Percentiles rank a stretch among this genome's conserved stretches.
Evolutionary conservation across 2,888 invertebrate genomes (phyloP).

Genomic region (Cephus pygmeus): DNA sequence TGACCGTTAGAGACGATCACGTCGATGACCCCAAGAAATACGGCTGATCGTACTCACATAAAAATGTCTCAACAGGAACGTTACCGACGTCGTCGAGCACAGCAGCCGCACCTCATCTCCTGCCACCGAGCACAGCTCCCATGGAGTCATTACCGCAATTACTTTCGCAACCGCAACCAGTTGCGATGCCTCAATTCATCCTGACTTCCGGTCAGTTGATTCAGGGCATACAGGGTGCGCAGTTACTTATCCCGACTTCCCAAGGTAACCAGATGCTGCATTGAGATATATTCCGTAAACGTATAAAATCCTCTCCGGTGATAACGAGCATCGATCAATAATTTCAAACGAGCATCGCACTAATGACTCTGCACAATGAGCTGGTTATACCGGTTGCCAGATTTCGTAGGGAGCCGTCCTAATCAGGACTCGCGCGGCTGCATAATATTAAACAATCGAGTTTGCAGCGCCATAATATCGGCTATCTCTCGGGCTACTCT

Average conservation of each 20-base stretch:
- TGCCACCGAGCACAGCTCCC: conserved; percentile 64
- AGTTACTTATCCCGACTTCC: conserved; percentile 93
- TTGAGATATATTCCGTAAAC: neutral
- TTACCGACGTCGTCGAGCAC: conserved; percentile 63
- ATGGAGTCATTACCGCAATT: conserved; percentile 73
- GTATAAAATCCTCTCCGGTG: neutral
- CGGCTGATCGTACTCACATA: neutral
- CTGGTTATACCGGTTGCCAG: neutral
- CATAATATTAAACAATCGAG: conserved; percentile 62
- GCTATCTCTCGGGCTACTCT: conserved; percentile 39
- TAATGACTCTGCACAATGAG: neutral
- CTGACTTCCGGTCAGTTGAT: conserved; percentile 91
- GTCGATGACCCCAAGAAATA: neutral
- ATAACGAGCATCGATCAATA: neutral
- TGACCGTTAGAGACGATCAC: neutral
- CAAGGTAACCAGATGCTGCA: conserved; percentile 75
- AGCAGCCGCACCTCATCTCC: conserved; percentile 57
- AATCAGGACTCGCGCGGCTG: conserved; percentile 51
- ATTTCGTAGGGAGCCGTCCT: conserved; percentile 34
- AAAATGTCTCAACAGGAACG: conserved; percentile 49
- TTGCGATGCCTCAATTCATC: conserved; percentile 90
- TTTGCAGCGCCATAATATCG: conserved; percentile 61
- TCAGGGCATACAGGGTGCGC: conserved; percentile 93
- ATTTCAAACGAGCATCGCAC: neutral
- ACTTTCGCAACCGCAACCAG: conserved; percentile 71